Evolutionary conservation across 2,888 invertebrate species (phyloP), one percentile per base, ranked within the genome.

Genomic region (Drepanosiphum platanoidis): DNA sequence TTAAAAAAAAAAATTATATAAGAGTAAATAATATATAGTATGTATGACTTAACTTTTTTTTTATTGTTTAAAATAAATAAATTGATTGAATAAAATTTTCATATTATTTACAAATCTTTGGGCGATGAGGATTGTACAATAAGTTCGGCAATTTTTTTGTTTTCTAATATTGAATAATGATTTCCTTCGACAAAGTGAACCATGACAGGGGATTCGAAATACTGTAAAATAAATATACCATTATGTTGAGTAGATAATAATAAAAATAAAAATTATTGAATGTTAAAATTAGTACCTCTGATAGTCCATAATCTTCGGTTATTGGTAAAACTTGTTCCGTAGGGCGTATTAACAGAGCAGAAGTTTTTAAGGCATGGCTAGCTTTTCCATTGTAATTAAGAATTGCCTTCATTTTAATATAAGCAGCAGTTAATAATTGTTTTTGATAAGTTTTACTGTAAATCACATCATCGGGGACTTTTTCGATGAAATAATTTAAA

Each of bases 111-210:
- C 30, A 77, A 66, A 46, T 36, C 13, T 36, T 75, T 36, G 13
- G 7, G 15, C 34, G 8, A 66, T 64, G 22, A 83, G 64, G 83
- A 75, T 86, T 89, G 90, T 87, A 94, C 94, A 72, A 94, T 93
- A 52, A 93, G 91, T 87, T 93, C 91, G 0, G 93, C 92, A 77
- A 93, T 90, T 87, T 92, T 92, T 77, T 92, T 91, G 88, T 93
- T 94, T 22, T 94, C 93, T 87, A 95, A 88, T 88, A 95, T 94
- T 66, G 92, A 92, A 0, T 92, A 89, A 88, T 95, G 95, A 88
- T 94, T 93, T 15, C 95, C 95, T 88, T 94, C 94, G n/a, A 94
- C 90, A 74, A 91, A 92, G 88, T 92, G 92, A 0, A 94, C 90
- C 0, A 91, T 91, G 0, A 94, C 91, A 3, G 91, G 90, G 0